A percentile compares a stretch with the other conserved stretches of the same genome.
phyloP scores from a whole-genome alignment of 2,797 vertebrate genomes.

The Setipinna tenuifilis region DNA sequence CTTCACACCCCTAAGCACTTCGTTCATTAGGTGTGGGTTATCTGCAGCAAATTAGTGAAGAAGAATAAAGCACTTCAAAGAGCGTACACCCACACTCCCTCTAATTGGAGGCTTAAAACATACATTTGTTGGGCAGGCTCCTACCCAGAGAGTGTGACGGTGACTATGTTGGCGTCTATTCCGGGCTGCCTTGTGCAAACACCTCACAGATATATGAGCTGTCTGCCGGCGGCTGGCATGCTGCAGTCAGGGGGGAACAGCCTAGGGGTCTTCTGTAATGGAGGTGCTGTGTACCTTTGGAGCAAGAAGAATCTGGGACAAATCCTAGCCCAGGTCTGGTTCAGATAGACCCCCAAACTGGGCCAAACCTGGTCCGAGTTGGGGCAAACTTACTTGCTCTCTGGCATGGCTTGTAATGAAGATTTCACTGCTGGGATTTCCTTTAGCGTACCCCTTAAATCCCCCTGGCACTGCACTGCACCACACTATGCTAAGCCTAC shows the following conservation, averaged over 20 bases:
- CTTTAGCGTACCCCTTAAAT: background rate
- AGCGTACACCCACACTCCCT: background rate
- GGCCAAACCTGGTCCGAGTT: background rate
- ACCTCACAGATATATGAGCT: background rate
- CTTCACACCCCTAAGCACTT: background rate
- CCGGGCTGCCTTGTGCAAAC: background rate
- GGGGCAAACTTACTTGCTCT: background rate
- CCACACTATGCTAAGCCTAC: background rate
- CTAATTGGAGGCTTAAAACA: background rate
- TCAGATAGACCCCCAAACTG: background rate
- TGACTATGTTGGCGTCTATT: too few relatives aligned
- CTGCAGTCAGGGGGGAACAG: background rate
- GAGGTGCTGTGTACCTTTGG: background rate
- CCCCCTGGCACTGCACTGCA: background rate
- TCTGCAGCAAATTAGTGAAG: constrained; percentile 10
- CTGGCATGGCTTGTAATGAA: background rate
- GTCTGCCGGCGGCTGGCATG: background rate
- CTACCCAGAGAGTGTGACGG: background rate
- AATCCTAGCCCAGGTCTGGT: too few relatives aligned
- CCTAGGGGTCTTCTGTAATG: background rate
- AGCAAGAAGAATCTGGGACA: too few relatives aligned
- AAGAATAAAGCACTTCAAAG: constrained; percentile 1
- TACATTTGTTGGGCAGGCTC: background rate
- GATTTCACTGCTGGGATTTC: background rate
- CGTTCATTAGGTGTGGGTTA: background rate